Conservation (phyloP, 1,140 invertebrate genomes). For the Sarcophaga bullata region DNA sequence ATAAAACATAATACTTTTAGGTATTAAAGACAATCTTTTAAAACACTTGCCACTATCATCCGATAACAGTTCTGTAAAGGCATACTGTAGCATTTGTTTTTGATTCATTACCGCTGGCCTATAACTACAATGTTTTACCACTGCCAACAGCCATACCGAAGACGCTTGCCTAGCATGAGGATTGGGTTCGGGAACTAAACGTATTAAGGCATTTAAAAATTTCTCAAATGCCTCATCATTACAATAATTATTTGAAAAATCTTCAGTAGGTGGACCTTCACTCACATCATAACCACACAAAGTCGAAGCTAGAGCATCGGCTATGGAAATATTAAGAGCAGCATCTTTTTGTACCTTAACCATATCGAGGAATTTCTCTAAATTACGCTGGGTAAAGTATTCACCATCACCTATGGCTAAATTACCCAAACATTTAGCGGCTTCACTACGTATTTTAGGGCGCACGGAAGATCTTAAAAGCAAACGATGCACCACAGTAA, state of each 20-base stretch:
- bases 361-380: constrained; percentile 59
- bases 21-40: too few species aligned
- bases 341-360: constrained; percentile 62
- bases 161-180: constrained; percentile 85
- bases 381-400: constrained; percentile 59
- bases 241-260: constrained; percentile 66
- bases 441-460: constrained; percentile 61
- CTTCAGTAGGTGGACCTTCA: constrained; percentile 70
- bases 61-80: constrained; percentile 87
- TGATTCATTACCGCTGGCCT: constrained; percentile 74
- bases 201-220: constrained; percentile 77
- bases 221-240: constrained; percentile 72
- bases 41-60: constrained; percentile 84
- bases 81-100: constrained; percentile 78
- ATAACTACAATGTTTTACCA: constrained; percentile 82
- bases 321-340: constrained; percentile 63
- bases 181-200: constrained; percentile 77
- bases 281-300: constrained; percentile 68
- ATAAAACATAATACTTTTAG: too few species aligned
- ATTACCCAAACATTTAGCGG: constrained; percentile 61
- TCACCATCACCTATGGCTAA: constrained; percentile 63
- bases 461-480: constrained; percentile 56
- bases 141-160: constrained; percentile 81
- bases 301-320: constrained; percentile 61
- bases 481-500: constrained; percentile 57